Base-by-base conservation (phyloP, 2,797 vertebrate species). In the Coilia nasus region DNA sequence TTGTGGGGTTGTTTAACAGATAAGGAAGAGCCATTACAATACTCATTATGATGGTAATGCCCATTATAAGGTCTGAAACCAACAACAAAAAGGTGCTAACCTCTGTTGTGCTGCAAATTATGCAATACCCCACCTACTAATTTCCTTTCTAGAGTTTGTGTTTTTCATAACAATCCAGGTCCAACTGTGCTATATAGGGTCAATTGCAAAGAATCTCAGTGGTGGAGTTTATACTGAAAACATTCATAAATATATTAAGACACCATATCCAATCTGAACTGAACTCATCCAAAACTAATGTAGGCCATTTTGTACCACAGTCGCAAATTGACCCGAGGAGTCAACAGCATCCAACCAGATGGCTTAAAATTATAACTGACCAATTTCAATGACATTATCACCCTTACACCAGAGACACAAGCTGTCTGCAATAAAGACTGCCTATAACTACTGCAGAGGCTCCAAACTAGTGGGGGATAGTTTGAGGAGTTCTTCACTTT, bases 81-180 rank as follows among this genome's bases (percentile, higher is more conserved):
- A 71, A 71, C n/a, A 71, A 71, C 67, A 71, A 71, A 71, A 71
- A 31, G 19, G 67, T 71, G 25, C 17, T 28, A 71, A 35, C 15
- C 17, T 15, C 67, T 31, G 35, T 71, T 71, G 67, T 71, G 67
- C 31, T 31, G 25, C 15, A 12, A 31, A 71, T 71, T 35, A 17
- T 71, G 25, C 67, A 17, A 14, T 17, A 17, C 31, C 28, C 15
- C 28, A 71, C 62, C n/a, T 14, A 25, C 1, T 64, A 1, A 25
- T 25, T 28, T 7, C 14, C 15, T 62, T 23, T 64, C 62, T 64
- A 12, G 23, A 23, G n/a, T 28, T 4, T 25, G n/a, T 12, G 2
- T 25, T 35, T 71, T 15, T 11, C 31, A n/a, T 71, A 35, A 71
- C 67, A 71, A 71, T 35, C 57, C 62, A 35, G 15, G 1, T 71